phyloP scores from a whole-genome alignment of 2,113 vertebrate genomes.

The Menura novaehollandiae region DNA sequence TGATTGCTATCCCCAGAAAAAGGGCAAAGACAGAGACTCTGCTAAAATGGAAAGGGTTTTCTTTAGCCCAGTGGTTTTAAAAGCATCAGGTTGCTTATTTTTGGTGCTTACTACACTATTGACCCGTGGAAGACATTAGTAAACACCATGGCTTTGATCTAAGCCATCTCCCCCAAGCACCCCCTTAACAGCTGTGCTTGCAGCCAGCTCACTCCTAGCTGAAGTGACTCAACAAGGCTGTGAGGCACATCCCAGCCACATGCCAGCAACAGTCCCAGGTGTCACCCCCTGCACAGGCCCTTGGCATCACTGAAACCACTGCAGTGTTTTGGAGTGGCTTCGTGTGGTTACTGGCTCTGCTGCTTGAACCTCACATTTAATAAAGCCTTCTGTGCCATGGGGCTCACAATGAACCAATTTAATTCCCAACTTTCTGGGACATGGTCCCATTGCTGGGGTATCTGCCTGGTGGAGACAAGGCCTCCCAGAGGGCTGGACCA shows the following conservation, averaged over 20 bases:
- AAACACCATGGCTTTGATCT: background rate
- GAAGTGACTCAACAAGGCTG: background rate
- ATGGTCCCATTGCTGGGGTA: background rate
- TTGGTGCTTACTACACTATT: background rate
- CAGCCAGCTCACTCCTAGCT: background rate
- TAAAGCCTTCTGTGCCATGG: background rate
- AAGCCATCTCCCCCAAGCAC: background rate
- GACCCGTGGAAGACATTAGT: background rate
- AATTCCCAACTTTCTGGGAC: background rate
- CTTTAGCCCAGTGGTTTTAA: background rate
- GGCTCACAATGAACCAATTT: background rate
- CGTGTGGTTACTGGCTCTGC: background rate
- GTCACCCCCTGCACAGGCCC: background rate
- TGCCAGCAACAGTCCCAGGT: background rate
- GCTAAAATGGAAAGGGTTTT: background rate
- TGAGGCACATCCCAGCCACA: background rate
- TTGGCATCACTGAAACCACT: background rate
- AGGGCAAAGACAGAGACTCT: background rate
- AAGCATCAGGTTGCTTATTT: background rate
- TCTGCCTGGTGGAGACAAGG: background rate
- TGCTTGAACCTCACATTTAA: background rate
- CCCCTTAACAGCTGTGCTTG: background rate
- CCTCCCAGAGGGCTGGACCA: background rate
- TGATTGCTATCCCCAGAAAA: fast-evolving
- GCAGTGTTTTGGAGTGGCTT: background rate